Percentiles rank a stretch among this genome's conserved stretches.
phyloP scores from a whole-genome alignment of 2,113 vertebrate genomes.

The Dissostichus mawsoni region DNA sequence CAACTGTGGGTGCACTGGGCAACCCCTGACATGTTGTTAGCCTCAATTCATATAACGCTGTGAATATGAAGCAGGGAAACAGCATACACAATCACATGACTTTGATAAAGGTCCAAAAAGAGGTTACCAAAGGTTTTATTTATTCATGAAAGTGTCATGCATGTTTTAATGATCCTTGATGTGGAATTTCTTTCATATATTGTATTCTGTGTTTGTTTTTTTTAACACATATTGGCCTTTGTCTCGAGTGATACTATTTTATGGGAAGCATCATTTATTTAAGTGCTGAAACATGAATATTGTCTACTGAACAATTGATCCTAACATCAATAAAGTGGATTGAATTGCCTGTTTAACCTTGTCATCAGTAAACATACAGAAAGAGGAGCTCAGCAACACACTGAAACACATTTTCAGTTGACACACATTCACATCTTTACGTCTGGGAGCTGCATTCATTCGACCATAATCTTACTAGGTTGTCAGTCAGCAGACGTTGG shows the following conservation, averaged over 20 bases:
- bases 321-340: constrained; percentile 59
- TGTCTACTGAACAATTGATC: constrained; percentile 61
- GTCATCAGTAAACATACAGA: constrained; percentile 13
- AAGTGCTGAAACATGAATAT: constrained; percentile 65
- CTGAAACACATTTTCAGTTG: background rate
- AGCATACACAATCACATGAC: constrained; percentile 8
- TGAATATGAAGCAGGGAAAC: constrained; percentile 31
- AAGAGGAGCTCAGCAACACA: background rate
- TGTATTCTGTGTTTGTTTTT: background rate
- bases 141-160: constrained; percentile 10
- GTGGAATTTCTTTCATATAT: background rate
- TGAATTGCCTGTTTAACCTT: constrained; percentile 67
- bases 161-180: constrained; percentile 1
- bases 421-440: background rate
- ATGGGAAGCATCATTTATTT: constrained; percentile 63
- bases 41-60: constrained; percentile 14
- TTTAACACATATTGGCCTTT: constrained; percentile 3
- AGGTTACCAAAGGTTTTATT: constrained; percentile 18
- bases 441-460: background rate
- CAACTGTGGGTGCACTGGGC: background rate
- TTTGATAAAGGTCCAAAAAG: constrained; percentile 31
- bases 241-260: background rate
- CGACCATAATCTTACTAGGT: background rate
- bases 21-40: constrained; percentile 19
- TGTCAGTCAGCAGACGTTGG: background rate